phyloP scores from a whole-genome alignment of 2,797 vertebrate species.

The Chloroceryle amazona region DNA sequence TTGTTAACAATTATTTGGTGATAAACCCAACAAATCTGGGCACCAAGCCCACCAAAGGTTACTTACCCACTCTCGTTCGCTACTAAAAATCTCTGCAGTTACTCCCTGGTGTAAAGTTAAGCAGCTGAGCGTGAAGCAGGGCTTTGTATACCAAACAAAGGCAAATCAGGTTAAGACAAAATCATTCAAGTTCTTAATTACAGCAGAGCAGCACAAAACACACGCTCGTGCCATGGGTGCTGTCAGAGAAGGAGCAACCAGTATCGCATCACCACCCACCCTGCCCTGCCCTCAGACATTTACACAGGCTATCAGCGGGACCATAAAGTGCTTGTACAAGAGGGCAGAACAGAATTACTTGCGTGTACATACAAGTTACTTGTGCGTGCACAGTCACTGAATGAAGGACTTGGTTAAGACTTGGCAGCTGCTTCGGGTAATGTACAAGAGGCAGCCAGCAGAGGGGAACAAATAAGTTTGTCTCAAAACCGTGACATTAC shows the following conservation, averaged over 20 bases:
- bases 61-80: neutral
- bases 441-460: neutral
- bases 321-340: neutral
- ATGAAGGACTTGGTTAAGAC: neutral
- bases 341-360: neutral
- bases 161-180: neutral
- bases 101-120: neutral
- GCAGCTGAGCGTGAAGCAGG: neutral
- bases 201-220: neutral
- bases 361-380: fast-evolving
- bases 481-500: neutral
- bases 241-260: fast-evolving
- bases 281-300: neutral
- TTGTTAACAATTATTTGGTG: neutral
- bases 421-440: neutral
- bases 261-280: no score
- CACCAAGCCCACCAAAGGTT: neutral
- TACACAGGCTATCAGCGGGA: neutral
- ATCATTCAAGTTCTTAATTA: neutral
- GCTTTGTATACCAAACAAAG: neutral
- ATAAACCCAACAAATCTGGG: neutral
- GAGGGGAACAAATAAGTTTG: neutral
- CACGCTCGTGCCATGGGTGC: fast-evolving
- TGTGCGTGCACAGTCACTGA: fast-evolving
- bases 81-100: neutral